Evolutionary conservation across 2,888 invertebrate genomes (phyloP), one percentile per base, ranked within the genome.

Genomic region (Plusia festucae): DNA sequence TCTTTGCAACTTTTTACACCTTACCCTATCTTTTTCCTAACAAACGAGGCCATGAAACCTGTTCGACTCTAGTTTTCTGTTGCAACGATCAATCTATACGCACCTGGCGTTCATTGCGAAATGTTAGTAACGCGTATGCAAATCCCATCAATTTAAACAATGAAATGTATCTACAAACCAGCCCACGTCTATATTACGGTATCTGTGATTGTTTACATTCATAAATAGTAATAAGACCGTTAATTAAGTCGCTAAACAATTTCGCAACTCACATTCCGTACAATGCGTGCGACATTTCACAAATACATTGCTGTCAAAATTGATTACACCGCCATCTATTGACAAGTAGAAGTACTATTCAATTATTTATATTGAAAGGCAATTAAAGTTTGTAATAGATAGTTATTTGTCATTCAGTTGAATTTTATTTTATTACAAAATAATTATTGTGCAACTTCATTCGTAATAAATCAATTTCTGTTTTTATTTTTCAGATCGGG

Each of bases 71-170:
- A 56, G 67, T 72, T 70, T 60, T 60, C 53, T 76, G 76, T 82
- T 74, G 78, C 54, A 75, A 78, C 69, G 58, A 82, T 77, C 65
- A 68, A 81, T 75, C 78, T 82, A 73, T 68, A 80, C 66, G 76
- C 83, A 85, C 78, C 69, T 79, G 79, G 82, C 74, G 75, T 79
- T 73, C 70, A 68, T 85, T 86, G 83, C 81, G 85, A 84, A 85
- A 88, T 78, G 30, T 56, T 70, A n/a, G n/a, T n/a, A 74, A 76
- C 61, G 70, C 64, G 67, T 88, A 90, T 90, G 90, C 84, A 86
- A 90, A 89, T 90, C 78, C 72, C 80, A 82, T 86, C 79, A 77
- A 84, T 74, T 81, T 79, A 73, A 86, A 89, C 90, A 90, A 88
- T 90, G 88, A 82, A 82, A 82, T 78, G 68, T 71, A 71, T 80